Evolutionary conservation across 2,113 vertebrate species (phyloP).

Genomic region (Lota lota): DNA sequence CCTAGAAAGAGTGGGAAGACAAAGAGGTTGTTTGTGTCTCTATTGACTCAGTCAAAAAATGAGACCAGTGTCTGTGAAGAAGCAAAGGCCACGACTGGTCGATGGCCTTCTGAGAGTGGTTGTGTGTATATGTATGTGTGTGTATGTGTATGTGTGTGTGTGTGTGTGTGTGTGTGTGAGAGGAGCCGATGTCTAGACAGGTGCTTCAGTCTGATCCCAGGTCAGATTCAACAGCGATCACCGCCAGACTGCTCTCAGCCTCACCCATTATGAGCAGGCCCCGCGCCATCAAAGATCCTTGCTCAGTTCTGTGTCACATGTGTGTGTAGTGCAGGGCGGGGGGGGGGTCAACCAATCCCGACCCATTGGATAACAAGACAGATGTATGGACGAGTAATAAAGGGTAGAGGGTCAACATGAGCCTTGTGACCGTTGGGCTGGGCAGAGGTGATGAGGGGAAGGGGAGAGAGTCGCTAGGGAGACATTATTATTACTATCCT

Average conservation of each 20-base stretch:
- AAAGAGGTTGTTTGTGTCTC: no score
- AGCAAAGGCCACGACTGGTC: no score
- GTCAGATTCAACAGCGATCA: constrained; percentile 22
- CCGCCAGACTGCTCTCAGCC: constrained; percentile 12
- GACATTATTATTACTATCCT: not conserved
- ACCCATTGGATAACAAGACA: constrained; percentile 2
- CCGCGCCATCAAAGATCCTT: not conserved
- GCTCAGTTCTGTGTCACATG: not conserved
- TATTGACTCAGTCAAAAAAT: no score
- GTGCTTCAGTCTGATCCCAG: constrained; percentile 56
- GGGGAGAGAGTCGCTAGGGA: constrained; percentile 23
- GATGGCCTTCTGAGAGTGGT: no score
- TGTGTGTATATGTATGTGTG: no score
- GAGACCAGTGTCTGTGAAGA: no score
- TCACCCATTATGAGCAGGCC: constrained; percentile 21
- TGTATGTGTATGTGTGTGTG: no score
- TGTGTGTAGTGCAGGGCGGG: not conserved
- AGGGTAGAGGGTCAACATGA: constrained; percentile 15
- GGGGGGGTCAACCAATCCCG: not conserved
- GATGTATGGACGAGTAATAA: constrained; percentile 5
- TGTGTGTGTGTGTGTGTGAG: constrained; percentile 9
- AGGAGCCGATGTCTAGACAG: constrained; percentile 53
- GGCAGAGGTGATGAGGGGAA: constrained; percentile 36
- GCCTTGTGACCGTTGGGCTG: constrained; percentile 13
- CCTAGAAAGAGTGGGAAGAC: no score